Base-by-base conservation (phyloP, 2,113 vertebrate genomes). In the Neotoma lepida region DNA sequence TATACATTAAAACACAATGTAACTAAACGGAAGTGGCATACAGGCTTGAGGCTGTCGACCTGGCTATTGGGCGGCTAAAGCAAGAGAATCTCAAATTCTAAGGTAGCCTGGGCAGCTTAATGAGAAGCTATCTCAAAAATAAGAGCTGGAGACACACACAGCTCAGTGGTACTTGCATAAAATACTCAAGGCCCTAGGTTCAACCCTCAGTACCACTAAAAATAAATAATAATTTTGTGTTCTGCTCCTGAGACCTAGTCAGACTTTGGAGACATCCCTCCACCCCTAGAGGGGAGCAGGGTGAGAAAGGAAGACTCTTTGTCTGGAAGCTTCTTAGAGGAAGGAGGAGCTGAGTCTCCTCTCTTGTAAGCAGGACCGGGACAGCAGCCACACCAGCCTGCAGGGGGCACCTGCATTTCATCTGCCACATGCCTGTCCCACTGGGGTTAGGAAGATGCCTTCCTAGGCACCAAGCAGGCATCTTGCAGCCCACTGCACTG, bases 331-430 rank as follows among this genome's bases (percentile, higher is more conserved):
- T 39, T 7, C 68, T 86, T 64, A 74, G 18, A 81, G 46, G 94
- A 77, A 90, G 73, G 39, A 87, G 39, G 56, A 46, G 91, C 88
- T 30, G 22, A 84, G 61, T 93, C 56, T 93, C 56, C 56, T 80
- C 51, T 93, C n/a, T 7, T 56, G 3, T 68, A 76, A 41, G 44
- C 78, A 63, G 68, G 63, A 33, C 24, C 71, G 20, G 51, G 56
- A 30, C 81, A 96, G 87, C 94, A 88, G 95, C 88, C 89, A 95
- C 35, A 68, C 41, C 80, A 88, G 66, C 95, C 94, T 96, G 90
- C 87, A 96, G 95, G 80, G 94, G 96, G 91, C 95, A 95, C 93
- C 58, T 93, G 87, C 80, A 95, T 93, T 88, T 97, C 95, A 88
- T 81, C 78, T 68, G 82, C 78, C 51, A 61, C 56, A 44, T 5